A percentile compares a stretch with the other conserved stretches of the same genome.
phyloP scores from a whole-genome alignment of 2,797 vertebrate genomes.

The Champsocephalus gunnari region DNA sequence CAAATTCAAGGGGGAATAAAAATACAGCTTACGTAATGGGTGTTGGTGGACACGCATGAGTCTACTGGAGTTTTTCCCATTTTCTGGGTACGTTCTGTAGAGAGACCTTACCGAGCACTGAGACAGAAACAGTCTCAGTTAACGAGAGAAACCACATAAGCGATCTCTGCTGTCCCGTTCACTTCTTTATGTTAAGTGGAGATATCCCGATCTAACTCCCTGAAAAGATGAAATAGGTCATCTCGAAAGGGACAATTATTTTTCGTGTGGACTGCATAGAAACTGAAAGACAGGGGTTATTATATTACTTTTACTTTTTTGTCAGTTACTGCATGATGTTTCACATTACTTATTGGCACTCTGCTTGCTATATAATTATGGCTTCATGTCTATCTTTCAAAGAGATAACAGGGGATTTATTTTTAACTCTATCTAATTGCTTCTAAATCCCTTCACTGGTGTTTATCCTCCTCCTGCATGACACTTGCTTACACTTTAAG shows the following conservation, averaged over 20 bases:
- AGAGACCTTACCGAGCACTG: conserved; percentile 33
- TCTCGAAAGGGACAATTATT: conserved; percentile 1
- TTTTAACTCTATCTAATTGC: no score
- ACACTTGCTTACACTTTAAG: no score
- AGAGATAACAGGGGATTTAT: no score
- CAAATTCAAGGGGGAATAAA: conserved; percentile 5
- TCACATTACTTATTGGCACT: background rate
- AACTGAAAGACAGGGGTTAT: background rate
- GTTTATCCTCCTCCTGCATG: no score
- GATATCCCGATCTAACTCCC: background rate
- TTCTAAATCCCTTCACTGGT: no score
- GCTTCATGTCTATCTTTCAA: no score
- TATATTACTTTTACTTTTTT: no score
- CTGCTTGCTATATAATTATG: background rate
- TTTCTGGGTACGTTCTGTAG: conserved; percentile 36
- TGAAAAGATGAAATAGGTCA: conserved; percentile 17
- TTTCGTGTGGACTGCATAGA: conserved; percentile 9
- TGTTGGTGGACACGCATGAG: conserved; percentile 2
- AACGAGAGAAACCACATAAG: conserved; percentile 25
- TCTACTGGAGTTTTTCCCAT: conserved; percentile 24
- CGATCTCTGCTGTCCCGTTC: conserved; percentile 3
- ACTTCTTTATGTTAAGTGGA: background rate
- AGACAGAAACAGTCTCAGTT: conserved; percentile 17
- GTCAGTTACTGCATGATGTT: background rate
- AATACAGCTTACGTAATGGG: background rate